Evolutionary conservation across 2,797 vertebrate species (phyloP).

Genomic region (Spinus pinus): DNA sequence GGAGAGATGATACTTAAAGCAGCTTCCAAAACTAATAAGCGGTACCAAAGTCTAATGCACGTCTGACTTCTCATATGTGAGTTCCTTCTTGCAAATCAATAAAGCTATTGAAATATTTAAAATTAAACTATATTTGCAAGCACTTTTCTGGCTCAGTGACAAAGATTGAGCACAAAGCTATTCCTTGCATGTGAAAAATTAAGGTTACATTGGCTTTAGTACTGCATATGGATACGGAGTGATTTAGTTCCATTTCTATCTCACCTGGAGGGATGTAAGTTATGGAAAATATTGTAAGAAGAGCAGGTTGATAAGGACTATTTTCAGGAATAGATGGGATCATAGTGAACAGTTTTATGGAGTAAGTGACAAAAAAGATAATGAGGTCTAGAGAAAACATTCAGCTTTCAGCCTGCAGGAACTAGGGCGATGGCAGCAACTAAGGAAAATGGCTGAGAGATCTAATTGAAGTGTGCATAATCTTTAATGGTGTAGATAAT

Average conservation of each 20-base stretch:
- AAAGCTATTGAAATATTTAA: conserved; percentile 43
- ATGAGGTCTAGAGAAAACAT: conserved; percentile 14
- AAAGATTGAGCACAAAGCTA: not conserved
- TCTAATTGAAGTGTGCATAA: conserved; percentile 67
- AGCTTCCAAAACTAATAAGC: conserved; percentile 31
- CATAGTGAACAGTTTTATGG: not conserved
- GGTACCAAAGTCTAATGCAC: not conserved
- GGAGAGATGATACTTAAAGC: not conserved
- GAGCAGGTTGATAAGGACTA: not conserved
- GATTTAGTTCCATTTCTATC: not conserved
- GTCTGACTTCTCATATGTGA: not conserved
- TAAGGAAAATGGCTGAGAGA: conserved; percentile 26
- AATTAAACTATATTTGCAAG: not conserved
- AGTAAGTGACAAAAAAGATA: not conserved
- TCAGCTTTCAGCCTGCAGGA: conserved; percentile 7
- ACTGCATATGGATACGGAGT: not conserved
- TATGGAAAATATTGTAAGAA: not conserved
- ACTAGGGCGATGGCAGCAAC: conserved; percentile 1
- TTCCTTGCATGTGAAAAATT: not conserved
- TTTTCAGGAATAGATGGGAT: not conserved
- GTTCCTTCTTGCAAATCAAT: conserved; percentile 22
- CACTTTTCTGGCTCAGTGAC: not conserved
- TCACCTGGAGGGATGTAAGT: not conserved
- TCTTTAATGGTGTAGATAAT: conserved; percentile 76
- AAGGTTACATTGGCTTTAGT: not conserved